Evolutionary conservation across 2,888 invertebrate species (phyloP), one percentile per base, ranked within the genome.

Genomic region (Cheilosia variabilis): DNA sequence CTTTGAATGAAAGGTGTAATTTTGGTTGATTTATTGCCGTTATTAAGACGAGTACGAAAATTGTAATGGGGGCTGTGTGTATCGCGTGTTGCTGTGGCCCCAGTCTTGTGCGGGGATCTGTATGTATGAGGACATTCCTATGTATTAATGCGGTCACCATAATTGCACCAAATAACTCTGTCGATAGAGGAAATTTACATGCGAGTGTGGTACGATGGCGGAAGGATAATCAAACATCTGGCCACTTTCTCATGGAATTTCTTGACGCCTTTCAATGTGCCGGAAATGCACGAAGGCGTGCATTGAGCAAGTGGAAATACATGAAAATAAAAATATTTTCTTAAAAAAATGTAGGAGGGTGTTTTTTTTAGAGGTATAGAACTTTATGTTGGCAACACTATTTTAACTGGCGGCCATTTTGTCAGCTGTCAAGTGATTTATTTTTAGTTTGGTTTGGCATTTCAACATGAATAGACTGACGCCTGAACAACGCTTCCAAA

Each of bases 1-100:
- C 55, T 72, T 72, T 90, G 89, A 90, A 90, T 90, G 90, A 91
- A 91, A 90, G 92, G 89, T 90, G 90, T 90, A 91, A 91, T 91
- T 91, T 86, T 91, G 88, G 87, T 89, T 91, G 91, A 91, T 91
- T 91, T 91, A 91, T 91, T 88, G 89, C 89, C 88, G 89, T 91
- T 90, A 90, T 90, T 91, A 90, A 90, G 90, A 89, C 89, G 90
- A 78, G 89, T 86, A 81, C 80, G 72, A 86, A 37, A 86, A 72
- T 66, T 62, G 72, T 86, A 81, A 86, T 77, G 62, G 76, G 27
- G 50, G 62, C 60, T 58, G 45, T 72, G 79, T 66, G 68, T 68
- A 81, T 81, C 81, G 86, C 81, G 81, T 86, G 81, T 86, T 68
- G 9, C 43, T 50, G 19, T 55, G 34, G 17, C 37, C 13, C 5